These are phyloP conservation scores for Melieria picta DNA, from an alignment of 2,888 invertebrate genomes.

Conservation along the genomic window DNA sequence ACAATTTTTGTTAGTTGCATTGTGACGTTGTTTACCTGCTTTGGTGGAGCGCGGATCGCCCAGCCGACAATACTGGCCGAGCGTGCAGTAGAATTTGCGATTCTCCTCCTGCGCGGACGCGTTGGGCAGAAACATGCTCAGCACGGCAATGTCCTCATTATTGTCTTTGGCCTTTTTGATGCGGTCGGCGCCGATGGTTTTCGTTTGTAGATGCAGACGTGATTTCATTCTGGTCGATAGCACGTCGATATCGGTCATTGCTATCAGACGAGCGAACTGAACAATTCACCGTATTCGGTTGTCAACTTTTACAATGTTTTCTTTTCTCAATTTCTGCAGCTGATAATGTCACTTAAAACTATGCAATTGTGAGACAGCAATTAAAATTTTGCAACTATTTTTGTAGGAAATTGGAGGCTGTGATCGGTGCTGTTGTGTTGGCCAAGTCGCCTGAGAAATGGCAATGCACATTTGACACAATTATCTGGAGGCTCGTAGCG, in stretches of 20 bases:
- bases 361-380: too few species aligned
- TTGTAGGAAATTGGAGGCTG: too few species aligned
- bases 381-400: too few species aligned
- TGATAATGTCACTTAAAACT: too few species aligned
- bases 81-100: slow-evolving; percentile 81
- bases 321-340: too few species aligned
- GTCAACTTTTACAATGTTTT: too few species aligned
- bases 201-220: slow-evolving; percentile 77
- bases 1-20: background rate
- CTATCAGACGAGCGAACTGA: background rate
- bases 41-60: slow-evolving; percentile 81
- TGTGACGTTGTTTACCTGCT: slow-evolving; percentile 76
- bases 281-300: too few species aligned
- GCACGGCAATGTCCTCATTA: slow-evolving; percentile 87
- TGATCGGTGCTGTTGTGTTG: too few species aligned
- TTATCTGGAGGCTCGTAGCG: too few species aligned
- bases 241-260: slow-evolving; percentile 75
- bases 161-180: slow-evolving; percentile 82
- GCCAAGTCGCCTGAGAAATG: too few species aligned
- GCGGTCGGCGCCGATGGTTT: slow-evolving; percentile 84
- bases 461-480: too few species aligned
- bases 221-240: slow-evolving; percentile 82
- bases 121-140: slow-evolving; percentile 84
- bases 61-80: slow-evolving; percentile 78
- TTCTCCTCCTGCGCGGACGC: slow-evolving; percentile 73